phyloP scores from a whole-genome alignment of 2,888 invertebrate species.

The Drosophila antonietae region DNA sequence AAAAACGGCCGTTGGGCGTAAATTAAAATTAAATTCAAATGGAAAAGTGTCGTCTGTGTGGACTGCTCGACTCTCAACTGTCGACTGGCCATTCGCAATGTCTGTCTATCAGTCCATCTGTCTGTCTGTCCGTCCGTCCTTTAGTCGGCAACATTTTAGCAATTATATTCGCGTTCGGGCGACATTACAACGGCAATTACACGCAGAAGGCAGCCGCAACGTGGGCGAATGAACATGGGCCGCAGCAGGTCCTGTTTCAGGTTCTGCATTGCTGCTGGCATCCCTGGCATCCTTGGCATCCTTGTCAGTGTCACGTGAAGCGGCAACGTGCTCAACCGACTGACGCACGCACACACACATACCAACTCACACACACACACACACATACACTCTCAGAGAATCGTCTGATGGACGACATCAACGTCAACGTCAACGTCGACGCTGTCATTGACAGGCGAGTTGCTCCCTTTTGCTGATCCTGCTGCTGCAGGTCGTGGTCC shows the following conservation, averaged over 20 bases:
- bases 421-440: conserved; percentile 50
- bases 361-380: conserved; percentile 63
- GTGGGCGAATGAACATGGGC: conserved; percentile 31
- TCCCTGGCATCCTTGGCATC: conserved; percentile 45
- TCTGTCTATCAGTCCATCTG: conserved; percentile 47
- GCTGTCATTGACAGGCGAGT: conserved; percentile 69
- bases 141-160: conserved; percentile 77
- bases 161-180: conserved; percentile 80
- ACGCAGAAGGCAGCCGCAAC: conserved; percentile 71
- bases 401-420: conserved; percentile 67
- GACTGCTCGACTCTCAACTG: conserved; percentile 35
- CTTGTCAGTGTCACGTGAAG: conserved; percentile 77
- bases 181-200: conserved; percentile 79
- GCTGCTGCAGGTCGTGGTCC: not conserved
- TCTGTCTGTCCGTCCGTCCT: conserved; percentile 21
- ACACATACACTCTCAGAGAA: conserved; percentile 2
- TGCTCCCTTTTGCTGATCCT: conserved; percentile 23
- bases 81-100: conserved; percentile 12
- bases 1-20: conserved; percentile 73
- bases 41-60: conserved; percentile 72
- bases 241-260: conserved; percentile 11
- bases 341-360: conserved; percentile 59
- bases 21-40: conserved; percentile 81
- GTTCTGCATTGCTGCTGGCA: conserved; percentile 9
- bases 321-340: conserved; percentile 69